Base-by-base conservation (phyloP, 2,888 invertebrate species). In the Agrochola macilenta region DNA sequence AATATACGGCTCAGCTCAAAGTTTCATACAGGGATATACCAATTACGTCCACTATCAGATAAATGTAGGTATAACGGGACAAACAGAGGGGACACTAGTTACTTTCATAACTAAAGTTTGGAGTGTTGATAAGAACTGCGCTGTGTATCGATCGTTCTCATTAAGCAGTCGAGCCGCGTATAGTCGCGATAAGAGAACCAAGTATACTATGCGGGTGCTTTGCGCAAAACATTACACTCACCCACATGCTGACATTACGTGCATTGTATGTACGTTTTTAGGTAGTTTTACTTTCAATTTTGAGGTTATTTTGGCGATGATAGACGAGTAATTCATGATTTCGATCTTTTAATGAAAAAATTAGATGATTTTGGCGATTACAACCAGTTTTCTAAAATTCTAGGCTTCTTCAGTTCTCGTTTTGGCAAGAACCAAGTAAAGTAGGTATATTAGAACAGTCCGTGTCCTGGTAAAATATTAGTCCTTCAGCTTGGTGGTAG, bases 81-180 rank as follows among this genome's bases (percentile, higher is more conserved):
- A 87, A 88, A 89, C 73, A 87, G 84, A 88, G 84, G 89, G 89
- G 90, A 90, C 89, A 90, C 86, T 79, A 79, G 82, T 75, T 85
- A 88, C 90, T 90, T 90, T 94, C 94, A 94, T 94, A 94, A 94
- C 92, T 91, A 90, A 95, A 95, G 93, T 95, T 95, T 95, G 91
- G 90, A 96, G 95, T 96, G 95, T 91, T 92, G 96, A 96, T 96
- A 96, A 96, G 91, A 89, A 79, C 88, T 82, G 88, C 81, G 88
- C 84, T 70, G 73, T 76, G 89, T 92, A 93, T 92, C 91, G 93
- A 92, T 94, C 95, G 93, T 68, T 86, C 93, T 93, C 94, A 95
- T 95, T 95, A 94, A 89, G 89, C 87, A 95, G 94, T 94, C 95
- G 90, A 86, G 79, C 82, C 92, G 90, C 95, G 94, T 94, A 93